These are phyloP conservation scores for Botia almorhae DNA, from an alignment of 2,797 vertebrate species.

Conservation along the genomic window DNA sequence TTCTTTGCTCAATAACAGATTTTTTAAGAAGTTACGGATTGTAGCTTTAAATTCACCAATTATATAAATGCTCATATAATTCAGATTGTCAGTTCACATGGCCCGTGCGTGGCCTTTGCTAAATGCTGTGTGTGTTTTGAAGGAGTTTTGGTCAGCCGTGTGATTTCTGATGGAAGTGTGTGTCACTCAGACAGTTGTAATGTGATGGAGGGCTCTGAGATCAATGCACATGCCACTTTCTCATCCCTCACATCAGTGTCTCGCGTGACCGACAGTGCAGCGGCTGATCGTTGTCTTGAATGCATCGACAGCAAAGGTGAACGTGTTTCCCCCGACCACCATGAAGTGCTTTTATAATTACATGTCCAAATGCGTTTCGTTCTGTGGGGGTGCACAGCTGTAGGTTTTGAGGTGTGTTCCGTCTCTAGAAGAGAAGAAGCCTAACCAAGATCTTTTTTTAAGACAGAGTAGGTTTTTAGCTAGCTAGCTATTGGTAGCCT, in stretches of 20 bases:
- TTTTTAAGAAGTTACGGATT: too few species aligned
- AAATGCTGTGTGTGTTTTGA: neutral
- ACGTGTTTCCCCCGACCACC: neutral
- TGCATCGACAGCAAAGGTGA: conserved; percentile 19
- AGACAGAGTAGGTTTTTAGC: too few species aligned
- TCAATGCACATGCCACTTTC: conserved; percentile 22
- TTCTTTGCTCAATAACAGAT: too few species aligned
- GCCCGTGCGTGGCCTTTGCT: neutral
- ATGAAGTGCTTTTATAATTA: conserved; percentile 44
- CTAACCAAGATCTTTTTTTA: neutral
- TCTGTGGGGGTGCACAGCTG: neutral
- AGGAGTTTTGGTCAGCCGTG: conserved; percentile 2
- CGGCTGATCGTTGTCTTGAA: conserved; percentile 37
- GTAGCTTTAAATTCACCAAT: neutral
- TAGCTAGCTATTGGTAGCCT: too few species aligned
- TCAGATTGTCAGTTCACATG: neutral
- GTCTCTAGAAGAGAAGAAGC: neutral
- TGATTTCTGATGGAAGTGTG: neutral
- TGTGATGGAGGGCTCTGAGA: conserved; percentile 10
- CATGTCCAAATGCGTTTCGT: neutral
- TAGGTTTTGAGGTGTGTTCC: neutral
- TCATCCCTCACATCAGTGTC: neutral
- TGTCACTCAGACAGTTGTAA: conserved; percentile 12
- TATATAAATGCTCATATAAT: too few species aligned
- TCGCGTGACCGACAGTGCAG: conserved; percentile 19